Percentiles rank a stretch among this genome's conserved stretches.
Conservation (phyloP, 1,140 invertebrate species). For the Cataglyphis hispanica region DNA sequence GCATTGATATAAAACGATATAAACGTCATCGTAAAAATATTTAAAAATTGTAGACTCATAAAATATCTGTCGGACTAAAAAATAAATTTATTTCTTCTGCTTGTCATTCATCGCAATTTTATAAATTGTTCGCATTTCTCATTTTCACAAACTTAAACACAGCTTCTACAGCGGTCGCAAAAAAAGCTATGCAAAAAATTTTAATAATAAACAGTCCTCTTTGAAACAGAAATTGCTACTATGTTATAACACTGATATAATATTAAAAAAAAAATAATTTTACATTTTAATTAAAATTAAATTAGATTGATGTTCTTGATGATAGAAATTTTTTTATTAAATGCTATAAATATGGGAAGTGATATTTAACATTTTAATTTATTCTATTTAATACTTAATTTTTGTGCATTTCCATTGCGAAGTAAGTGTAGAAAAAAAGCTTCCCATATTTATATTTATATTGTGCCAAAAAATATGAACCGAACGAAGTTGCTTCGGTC, state of each 20-base stretch:
- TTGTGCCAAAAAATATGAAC: conserved; percentile 1
- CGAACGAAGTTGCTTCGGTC: neutral
- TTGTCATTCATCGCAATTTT: neutral
- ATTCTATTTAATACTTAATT: neutral
- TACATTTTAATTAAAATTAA: neutral
- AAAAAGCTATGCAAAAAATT: neutral
- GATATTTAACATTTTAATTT: no score
- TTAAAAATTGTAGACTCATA: conserved; percentile 20
- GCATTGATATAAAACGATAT: conserved; percentile 18
- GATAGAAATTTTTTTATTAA: no score
- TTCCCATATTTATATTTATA: neutral
- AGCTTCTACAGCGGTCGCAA: neutral
- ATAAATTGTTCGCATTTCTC: neutral
- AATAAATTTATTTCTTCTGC: neutral
- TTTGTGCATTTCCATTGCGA: neutral
- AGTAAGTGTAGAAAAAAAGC: neutral
- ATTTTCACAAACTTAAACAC: neutral
- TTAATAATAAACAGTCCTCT: neutral
- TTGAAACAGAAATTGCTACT: neutral
- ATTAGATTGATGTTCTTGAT: no score
- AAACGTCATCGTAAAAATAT: conserved; percentile 50
- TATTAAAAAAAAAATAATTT: neutral
- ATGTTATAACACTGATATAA: neutral
- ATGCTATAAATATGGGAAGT: no score
- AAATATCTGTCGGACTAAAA: neutral